Evolutionary conservation across 2,113 vertebrate species (phyloP).

Genomic region (Heterocephalus glaber): DNA sequence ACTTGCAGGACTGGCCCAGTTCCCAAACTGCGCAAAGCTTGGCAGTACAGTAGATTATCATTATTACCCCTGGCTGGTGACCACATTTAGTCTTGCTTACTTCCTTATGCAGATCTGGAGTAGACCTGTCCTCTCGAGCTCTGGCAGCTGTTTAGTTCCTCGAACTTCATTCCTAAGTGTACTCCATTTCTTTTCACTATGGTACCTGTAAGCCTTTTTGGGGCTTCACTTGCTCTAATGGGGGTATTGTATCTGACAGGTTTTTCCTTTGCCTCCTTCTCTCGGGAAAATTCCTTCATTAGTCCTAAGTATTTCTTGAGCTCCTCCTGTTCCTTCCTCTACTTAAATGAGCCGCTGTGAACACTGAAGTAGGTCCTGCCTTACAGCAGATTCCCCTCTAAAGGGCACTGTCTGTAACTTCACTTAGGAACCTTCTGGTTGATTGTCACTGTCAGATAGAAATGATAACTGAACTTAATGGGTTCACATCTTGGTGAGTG

Average conservation of each 20-base stretch:
- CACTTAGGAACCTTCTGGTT: not conserved
- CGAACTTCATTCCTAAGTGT: not conserved
- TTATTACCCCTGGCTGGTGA: not conserved
- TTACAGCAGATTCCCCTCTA: not conserved
- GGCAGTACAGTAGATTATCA: not conserved
- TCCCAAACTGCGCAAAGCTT: not conserved
- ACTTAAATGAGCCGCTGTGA: not conserved
- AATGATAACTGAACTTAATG: not conserved
- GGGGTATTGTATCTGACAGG: not conserved
- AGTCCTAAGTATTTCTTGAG: not conserved
- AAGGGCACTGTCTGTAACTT: not conserved
- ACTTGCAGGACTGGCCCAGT: not conserved
- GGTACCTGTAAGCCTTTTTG: not conserved
- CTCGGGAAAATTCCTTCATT: not conserved
- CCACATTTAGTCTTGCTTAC: not conserved
- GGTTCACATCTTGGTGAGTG: not conserved
- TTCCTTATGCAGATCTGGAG: not conserved
- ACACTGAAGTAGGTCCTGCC: not conserved
- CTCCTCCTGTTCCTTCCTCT: not conserved
- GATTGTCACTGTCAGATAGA: not conserved
- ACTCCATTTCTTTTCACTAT: not conserved
- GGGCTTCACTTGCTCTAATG: not conserved
- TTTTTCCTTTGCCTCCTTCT: not conserved
- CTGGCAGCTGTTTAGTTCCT: not conserved
- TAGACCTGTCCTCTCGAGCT: not conserved